Evolutionary conservation across 2,888 invertebrate genomes (phyloP).

Genomic region (Synanthedon vespiformis): DNA sequence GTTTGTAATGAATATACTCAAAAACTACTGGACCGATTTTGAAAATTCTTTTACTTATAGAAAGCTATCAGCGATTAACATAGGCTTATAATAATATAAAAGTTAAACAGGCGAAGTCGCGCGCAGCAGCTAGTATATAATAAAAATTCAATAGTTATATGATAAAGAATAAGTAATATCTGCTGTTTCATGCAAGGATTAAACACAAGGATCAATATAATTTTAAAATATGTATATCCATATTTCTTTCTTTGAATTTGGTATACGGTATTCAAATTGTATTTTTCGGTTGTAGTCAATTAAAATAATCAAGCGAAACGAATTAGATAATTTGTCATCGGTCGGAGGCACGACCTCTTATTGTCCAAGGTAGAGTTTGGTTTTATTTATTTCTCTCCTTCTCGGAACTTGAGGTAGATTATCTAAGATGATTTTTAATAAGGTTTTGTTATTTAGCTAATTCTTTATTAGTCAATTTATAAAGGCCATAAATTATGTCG

Average conservation of each 20-base stretch:
- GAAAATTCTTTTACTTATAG: no score
- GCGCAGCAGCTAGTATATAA: no score
- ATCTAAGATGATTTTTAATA: conserved; percentile 10
- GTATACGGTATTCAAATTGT: conserved; percentile 1
- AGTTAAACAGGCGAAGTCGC: no score
- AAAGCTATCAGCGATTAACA: no score
- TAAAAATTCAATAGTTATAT: no score
- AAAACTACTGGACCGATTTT: no score
- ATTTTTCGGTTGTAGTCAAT: conserved; percentile 32
- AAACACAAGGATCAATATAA: no score
- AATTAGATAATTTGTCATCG: conserved; percentile 64
- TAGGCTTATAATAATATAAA: no score
- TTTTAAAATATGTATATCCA: background rate
- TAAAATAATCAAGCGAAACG: conserved; percentile 50
- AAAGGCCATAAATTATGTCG: background rate
- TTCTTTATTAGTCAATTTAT: conserved; percentile 5
- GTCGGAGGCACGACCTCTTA: conserved; percentile 20
- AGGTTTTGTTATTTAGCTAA: conserved; percentile 28
- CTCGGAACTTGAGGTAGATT: conserved; percentile 27
- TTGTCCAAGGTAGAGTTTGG: conserved; percentile 38
- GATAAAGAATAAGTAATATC: no score
- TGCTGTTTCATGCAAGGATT: no score
- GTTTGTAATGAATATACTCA: no score
- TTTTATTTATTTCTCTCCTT: conserved; percentile 38
- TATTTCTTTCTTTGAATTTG: conserved; percentile 1